Evolutionary conservation across 2,888 invertebrate genomes (phyloP).

Genomic region (Orthosia cruda): DNA sequence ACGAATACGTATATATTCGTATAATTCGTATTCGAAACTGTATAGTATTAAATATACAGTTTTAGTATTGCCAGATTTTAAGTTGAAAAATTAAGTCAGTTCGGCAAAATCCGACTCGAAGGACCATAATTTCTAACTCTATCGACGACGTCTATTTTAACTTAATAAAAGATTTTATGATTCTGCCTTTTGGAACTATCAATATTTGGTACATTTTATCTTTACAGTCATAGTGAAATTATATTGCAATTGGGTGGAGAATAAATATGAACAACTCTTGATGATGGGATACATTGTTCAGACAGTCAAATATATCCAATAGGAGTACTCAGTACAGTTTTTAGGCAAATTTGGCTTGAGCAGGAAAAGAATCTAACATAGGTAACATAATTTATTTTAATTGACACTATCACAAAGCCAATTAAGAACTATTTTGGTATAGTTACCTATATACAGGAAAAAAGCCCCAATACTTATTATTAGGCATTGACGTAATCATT

Average conservation of each 20-base stretch:
- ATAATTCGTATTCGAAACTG: too few species aligned
- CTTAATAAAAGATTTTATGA: too few species aligned
- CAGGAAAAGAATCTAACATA: too few species aligned
- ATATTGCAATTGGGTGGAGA: background rate
- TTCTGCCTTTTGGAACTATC: background rate
- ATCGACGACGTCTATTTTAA: background rate
- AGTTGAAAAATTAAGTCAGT: background rate
- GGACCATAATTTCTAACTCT: background rate
- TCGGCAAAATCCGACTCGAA: constrained; percentile 2
- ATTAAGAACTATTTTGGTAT: background rate
- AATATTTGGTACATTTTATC: background rate
- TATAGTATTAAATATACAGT: background rate
- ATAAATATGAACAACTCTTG: background rate
- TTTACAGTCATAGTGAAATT: background rate
- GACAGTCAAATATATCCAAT: background rate
- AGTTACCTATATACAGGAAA: background rate
- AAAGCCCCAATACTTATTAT: background rate
- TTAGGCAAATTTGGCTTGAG: background rate
- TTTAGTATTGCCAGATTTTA: background rate
- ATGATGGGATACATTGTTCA: background rate
- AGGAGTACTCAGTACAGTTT: background rate
- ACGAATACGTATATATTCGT: too few species aligned
- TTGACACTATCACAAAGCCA: background rate
- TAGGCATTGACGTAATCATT: background rate
- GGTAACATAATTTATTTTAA: background rate